These are phyloP conservation scores for Acyrthosiphon pisum DNA, from an alignment of 1,140 invertebrate species.

Conservation along the genomic window DNA sequence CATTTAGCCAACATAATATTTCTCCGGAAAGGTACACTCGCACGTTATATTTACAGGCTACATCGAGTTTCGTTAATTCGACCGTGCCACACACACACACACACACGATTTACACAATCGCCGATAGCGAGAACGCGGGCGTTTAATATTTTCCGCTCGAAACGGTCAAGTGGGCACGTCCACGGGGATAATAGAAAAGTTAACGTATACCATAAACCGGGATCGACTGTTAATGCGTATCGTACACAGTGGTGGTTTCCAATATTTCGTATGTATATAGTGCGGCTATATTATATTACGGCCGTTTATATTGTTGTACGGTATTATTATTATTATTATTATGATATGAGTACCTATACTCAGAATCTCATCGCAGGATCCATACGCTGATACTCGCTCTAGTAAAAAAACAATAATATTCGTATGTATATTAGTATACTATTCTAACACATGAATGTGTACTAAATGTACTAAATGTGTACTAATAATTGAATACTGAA, in stretches of 20 bases:
- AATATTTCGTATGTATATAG: neutral
- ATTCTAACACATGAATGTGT: too few species aligned
- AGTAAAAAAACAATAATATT: too few species aligned
- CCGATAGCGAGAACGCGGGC: neutral
- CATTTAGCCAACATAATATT: slow-evolving; percentile 19
- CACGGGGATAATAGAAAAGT: neutral
- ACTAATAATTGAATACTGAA: too few species aligned
- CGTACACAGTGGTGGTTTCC: neutral
- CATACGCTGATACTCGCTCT: rapidly evolving
- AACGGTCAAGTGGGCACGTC: neutral
- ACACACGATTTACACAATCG: neutral
- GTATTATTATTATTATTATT: neutral
- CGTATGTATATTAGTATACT: too few species aligned
- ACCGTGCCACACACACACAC: neutral
- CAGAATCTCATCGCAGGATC: too few species aligned
- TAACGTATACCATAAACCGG: neutral
- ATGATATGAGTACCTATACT: neutral
- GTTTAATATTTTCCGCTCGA: neutral
- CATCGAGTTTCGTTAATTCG: neutral
- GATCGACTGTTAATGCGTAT: neutral
- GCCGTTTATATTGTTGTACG: neutral
- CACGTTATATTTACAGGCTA: slow-evolving; percentile 1
- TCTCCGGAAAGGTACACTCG: neutral
- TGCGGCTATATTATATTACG: neutral
- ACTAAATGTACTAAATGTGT: too few species aligned